Conservation (phyloP, 2,113 vertebrate genomes). For the Panurus biarmicus region DNA sequence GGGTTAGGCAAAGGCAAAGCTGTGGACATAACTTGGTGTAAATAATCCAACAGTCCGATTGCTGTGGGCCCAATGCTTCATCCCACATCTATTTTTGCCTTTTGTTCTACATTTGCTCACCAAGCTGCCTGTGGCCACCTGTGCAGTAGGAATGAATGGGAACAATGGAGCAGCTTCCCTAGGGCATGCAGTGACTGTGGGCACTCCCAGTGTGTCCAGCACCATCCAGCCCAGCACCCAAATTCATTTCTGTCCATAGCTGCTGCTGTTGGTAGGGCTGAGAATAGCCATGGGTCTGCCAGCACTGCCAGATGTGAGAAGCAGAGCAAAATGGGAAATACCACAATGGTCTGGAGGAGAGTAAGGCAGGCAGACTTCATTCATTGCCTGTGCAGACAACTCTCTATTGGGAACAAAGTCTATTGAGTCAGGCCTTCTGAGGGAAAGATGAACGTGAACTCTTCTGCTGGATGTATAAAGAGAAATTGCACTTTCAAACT, state of each 20-base stretch:
- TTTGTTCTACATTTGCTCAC: neutral
- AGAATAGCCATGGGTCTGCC: neutral
- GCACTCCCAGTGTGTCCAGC: fast-evolving
- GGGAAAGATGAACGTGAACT: neutral
- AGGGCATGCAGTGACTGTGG: neutral
- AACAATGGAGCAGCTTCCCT: neutral
- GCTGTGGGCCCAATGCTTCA: neutral
- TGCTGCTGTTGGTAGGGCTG: neutral
- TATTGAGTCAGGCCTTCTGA: neutral
- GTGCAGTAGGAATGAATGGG: neutral
- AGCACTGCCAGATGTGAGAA: neutral
- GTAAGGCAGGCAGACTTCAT: fast-evolving
- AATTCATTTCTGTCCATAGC: neutral
- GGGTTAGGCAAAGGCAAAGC: neutral
- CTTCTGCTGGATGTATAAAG: neutral
- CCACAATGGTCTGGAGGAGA: neutral
- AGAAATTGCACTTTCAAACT: neutral
- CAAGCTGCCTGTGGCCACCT: fast-evolving
- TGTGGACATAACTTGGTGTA: neutral
- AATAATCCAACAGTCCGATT: fast-evolving
- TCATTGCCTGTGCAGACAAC: neutral
- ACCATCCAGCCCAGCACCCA: neutral
- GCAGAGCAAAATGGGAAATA: neutral
- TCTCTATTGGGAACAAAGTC: neutral
- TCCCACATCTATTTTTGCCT: neutral